phyloP scores from a whole-genome alignment of 1,140 invertebrate species.

The Trigoniulus corallinus region DNA sequence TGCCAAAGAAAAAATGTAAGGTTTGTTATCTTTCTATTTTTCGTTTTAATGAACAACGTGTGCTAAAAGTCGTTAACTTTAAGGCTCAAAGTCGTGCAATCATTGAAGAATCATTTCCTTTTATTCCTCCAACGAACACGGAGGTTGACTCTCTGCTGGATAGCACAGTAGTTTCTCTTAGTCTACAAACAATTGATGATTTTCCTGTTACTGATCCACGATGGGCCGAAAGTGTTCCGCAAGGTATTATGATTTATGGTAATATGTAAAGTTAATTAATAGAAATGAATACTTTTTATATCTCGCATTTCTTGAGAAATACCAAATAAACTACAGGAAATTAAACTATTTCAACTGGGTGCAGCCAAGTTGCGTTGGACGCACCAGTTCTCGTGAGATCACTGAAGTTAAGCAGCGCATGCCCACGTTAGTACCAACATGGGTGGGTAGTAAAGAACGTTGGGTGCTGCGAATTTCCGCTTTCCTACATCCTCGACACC shows the following conservation, averaged over 20 bases:
- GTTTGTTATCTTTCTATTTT: not conserved
- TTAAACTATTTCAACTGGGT: too few relatives aligned
- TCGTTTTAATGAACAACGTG: conserved; percentile 16
- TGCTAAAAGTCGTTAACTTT: conserved; percentile 15
- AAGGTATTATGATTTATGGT: conserved; percentile 18
- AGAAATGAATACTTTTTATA: too few relatives aligned
- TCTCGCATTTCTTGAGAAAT: too few relatives aligned
- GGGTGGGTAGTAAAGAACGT: too few relatives aligned
- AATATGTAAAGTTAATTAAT: too few relatives aligned
- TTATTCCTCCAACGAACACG: conserved; percentile 17
- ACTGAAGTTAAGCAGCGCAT: too few relatives aligned
- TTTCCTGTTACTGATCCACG: conserved; percentile 72
- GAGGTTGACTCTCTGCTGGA: conserved; percentile 43
- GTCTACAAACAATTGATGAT: conserved; percentile 67
- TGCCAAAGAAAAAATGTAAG: conserved; percentile 32
- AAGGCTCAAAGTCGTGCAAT: conserved; percentile 43
- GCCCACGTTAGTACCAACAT: too few relatives aligned
- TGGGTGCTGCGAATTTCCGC: too few relatives aligned
- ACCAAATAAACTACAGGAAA: too few relatives aligned
- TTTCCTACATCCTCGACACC: too few relatives aligned
- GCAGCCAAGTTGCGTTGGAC: too few relatives aligned
- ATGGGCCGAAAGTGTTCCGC: conserved; percentile 38
- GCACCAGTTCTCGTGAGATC: too few relatives aligned
- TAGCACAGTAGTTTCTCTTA: conserved; percentile 47
- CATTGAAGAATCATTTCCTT: conserved; percentile 47